Conservation (phyloP, 2,888 invertebrate genomes). For the Drosophila trichaetosa region DNA sequence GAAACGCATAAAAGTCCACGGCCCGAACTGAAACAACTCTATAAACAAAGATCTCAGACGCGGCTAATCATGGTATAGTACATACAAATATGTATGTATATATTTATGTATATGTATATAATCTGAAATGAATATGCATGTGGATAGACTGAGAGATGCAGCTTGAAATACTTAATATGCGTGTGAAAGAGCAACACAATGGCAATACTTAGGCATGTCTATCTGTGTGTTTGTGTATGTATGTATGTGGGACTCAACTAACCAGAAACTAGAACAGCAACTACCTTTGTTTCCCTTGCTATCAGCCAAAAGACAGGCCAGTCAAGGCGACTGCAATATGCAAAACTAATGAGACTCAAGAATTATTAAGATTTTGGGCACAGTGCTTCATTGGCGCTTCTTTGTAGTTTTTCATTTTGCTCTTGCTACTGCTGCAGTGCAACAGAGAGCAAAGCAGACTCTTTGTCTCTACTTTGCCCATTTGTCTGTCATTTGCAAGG, state of each 20-base stretch:
- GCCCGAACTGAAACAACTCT: conserved; percentile 38
- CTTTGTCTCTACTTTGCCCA: background rate
- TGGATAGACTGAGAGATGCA: conserved; percentile 9
- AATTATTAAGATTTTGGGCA: background rate
- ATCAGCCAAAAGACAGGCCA: background rate
- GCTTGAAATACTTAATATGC: conserved; percentile 36
- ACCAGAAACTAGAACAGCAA: conserved; percentile 29
- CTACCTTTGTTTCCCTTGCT: conserved; percentile 13
- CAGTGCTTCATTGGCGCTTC: background rate
- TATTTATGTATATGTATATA: background rate
- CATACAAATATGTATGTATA: conserved; percentile 6
- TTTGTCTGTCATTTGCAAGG: background rate
- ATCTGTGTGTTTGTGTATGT: background rate
- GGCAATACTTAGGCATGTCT: conserved; percentile 3
- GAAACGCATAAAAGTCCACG: conserved; percentile 7
- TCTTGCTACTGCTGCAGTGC: background rate
- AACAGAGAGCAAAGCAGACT: background rate
- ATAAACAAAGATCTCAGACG: conserved; percentile 43
- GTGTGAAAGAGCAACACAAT: conserved; percentile 50
- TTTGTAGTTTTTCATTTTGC: background rate
- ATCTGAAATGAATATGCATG: conserved; percentile 17
- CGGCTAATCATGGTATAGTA: conserved; percentile 29
- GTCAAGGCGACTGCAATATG: no score
- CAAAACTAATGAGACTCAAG: conserved; percentile 1
- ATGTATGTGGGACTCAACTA: conserved; percentile 3